Evolutionary conservation across 2,888 invertebrate species (phyloP), one percentile per base, ranked within the genome.

Genomic region (Pantelozetes paolii): DNA sequence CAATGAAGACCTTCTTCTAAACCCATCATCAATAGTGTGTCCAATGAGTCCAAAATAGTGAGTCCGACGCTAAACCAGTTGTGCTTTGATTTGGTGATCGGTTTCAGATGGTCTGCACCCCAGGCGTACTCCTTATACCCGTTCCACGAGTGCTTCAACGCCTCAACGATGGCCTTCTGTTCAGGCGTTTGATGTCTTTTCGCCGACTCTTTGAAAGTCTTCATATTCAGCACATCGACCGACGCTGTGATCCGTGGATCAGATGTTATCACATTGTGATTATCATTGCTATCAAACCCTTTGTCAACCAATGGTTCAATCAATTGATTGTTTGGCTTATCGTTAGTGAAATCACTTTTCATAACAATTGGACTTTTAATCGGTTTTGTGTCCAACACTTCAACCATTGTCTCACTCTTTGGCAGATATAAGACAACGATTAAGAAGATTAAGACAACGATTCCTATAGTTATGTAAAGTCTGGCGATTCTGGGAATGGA

Each of bases 61-160:
- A 99, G 86, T 0, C 97, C 98, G 1, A 98, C 85, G 0, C 91
- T 90, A 83, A 99, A 98, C 98, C 98, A 99, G 81, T 97, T 93
- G 71, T 89, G 88, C 75, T 89, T 88, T 77, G 88, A 86, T 79
- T 89, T 90, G 0, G 92, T 89, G 42, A 97, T 88, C 0, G 99
- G 98, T 80, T 91, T 92, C 59, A 99, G 85, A 81, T 96, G 93
- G 82, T 99, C 99, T 80, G 94, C 91, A 1, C 98, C 98, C 98
- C 98, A 99, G 0, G 98, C 97, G 83, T 89, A 91, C 75, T 89
- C 87, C 81, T 90, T 92, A 82, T 99, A 99, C 0, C 93, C 96
- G 73, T 86, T 86, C 97, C 97, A 98, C 0, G 96, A 94, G 83
- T 96, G 94, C 80, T 88, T 88, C 81, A 98, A 94, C 5, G 95